Percentiles rank a stretch among this genome's conserved stretches.
Evolutionary conservation across 2,797 vertebrate genomes (phyloP).

Genomic region (Neoniphon sammara): DNA sequence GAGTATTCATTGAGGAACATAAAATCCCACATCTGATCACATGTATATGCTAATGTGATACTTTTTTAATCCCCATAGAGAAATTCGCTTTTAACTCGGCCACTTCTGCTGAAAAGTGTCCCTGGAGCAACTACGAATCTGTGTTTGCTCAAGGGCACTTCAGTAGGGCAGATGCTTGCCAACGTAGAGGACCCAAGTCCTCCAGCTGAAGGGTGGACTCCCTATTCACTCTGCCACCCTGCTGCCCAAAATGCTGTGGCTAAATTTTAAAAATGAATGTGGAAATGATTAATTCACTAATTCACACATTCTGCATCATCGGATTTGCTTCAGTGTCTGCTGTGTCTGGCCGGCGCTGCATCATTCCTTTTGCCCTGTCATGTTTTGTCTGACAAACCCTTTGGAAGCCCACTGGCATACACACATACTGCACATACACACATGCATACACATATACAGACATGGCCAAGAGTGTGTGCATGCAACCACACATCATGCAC

Average conservation of each 20-base stretch:
- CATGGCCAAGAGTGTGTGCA: neutral
- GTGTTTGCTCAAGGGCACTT: slow-evolving; percentile 43
- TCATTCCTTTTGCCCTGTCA: slow-evolving; percentile 18
- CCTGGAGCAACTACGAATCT: slow-evolving; percentile 21
- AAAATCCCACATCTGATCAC: neutral
- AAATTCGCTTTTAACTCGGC: neutral
- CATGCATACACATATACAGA: slow-evolving; percentile 22
- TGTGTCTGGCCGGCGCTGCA: slow-evolving; percentile 5
- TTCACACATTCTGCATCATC: slow-evolving; percentile 44
- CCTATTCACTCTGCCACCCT: slow-evolving; percentile 6
- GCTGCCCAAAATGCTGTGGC: slow-evolving; percentile 15
- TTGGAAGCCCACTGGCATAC: slow-evolving; percentile 7
- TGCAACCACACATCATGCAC: slow-evolving; percentile 1
- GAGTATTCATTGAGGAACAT: neutral
- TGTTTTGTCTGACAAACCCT: slow-evolving; percentile 11
- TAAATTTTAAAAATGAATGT: slow-evolving; percentile 7
- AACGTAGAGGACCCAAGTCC: slow-evolving; percentile 26
- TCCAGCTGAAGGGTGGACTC: slow-evolving; percentile 24
- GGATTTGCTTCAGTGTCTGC: slow-evolving; percentile 3
- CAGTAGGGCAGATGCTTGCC: slow-evolving; percentile 21
- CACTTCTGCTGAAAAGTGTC: slow-evolving; percentile 4
- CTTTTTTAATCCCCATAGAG: neutral
- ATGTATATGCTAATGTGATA: neutral
- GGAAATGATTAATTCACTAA: slow-evolving; percentile 35
- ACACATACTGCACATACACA: neutral